Conservation (phyloP, 2,113 vertebrate species). For the Motacilla alba region DNA sequence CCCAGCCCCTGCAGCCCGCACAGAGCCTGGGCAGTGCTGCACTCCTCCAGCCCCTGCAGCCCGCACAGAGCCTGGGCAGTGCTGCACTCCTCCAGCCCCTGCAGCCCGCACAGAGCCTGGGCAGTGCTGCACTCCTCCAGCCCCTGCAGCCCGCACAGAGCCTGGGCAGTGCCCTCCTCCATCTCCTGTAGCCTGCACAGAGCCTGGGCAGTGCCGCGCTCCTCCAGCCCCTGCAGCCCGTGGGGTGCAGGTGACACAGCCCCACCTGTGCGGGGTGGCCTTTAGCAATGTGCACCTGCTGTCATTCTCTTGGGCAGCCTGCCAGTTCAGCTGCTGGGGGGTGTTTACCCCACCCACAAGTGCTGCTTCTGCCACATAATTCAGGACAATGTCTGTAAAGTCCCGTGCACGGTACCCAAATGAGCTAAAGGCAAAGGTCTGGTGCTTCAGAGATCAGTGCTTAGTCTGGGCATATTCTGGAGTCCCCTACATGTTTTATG, state of each 20-base stretch:
- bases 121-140: background rate
- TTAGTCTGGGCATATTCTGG: background rate
- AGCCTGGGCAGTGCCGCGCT: background rate
- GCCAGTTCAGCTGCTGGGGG: background rate
- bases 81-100: background rate
- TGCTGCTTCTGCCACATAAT: background rate
- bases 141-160: background rate
- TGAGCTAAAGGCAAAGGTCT: background rate
- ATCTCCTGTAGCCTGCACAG: too few species aligned
- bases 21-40: background rate
- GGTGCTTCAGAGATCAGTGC: background rate
- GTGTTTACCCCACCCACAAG: background rate
- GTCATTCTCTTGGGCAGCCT: fast-evolving
- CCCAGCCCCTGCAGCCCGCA: background rate
- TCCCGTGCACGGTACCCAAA: fast-evolving
- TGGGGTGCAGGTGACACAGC: background rate
- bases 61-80: too few species aligned
- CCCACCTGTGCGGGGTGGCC: background rate
- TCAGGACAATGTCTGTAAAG: background rate
- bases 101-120: too few species aligned
- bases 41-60: background rate
- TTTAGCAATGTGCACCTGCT: background rate
- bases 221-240: background rate
- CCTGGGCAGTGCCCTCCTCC: background rate
- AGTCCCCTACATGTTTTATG: background rate